Conservation (phyloP, 2,888 invertebrate genomes). For the Geophilus truncorum region DNA sequence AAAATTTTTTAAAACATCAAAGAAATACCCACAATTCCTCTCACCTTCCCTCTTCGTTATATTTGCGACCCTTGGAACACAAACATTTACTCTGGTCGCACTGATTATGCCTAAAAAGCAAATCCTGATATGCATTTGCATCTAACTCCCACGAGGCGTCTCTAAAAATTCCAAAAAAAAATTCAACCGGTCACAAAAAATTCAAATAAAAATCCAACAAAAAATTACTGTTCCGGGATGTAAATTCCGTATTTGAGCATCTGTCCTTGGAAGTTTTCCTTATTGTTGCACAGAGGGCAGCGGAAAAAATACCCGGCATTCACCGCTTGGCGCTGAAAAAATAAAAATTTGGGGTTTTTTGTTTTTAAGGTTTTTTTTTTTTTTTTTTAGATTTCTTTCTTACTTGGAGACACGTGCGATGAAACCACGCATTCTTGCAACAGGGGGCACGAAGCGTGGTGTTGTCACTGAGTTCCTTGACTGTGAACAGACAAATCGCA, state of each 20-base stretch:
- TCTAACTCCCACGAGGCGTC: constrained; percentile 79
- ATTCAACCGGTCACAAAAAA: constrained; percentile 35
- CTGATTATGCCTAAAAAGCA: constrained; percentile 58
- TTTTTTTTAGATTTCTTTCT: too few species aligned
- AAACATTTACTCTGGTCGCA: constrained; percentile 63
- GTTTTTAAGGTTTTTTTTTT: too few species aligned
- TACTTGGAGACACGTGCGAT: constrained; percentile 65
- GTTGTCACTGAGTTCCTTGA: constrained; percentile 49
- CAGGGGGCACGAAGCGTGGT: constrained; percentile 66
- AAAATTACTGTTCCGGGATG: constrained; percentile 67
- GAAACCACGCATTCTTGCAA: constrained; percentile 72
- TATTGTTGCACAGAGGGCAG: constrained; percentile 73
- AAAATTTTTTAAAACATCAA: not conserved
- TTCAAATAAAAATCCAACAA: constrained; percentile 23
- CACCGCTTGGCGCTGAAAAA: constrained; percentile 63
- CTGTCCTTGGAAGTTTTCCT: constrained; percentile 58
- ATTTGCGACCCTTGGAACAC: constrained; percentile 57
- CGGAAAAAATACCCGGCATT: constrained; percentile 77
- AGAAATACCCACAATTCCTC: not conserved
- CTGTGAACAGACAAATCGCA: constrained; percentile 63
- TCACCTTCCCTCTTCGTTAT: not conserved
- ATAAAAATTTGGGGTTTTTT: too few species aligned
- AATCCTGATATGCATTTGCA: constrained; percentile 68
- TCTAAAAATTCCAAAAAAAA: constrained; percentile 53
- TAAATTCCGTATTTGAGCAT: constrained; percentile 66